Evolutionary conservation across 92 coral and sea anemone genomes (phyloP).

Genomic region (Epizoanthus scotinus): DNA sequence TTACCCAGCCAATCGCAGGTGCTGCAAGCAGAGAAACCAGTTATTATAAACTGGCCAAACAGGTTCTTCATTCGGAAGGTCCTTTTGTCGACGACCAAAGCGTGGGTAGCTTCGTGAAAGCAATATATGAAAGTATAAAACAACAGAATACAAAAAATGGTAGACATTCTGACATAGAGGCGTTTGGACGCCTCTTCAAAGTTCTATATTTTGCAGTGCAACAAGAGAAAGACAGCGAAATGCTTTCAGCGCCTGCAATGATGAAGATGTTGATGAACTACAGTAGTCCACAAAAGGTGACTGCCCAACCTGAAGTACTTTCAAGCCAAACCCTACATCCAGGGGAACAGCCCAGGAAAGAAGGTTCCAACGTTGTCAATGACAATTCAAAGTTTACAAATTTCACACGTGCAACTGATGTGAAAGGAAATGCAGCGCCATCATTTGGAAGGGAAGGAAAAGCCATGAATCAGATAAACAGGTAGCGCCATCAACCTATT

Average conservation of each 20-base stretch:
- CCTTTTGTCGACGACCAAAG: background rate
- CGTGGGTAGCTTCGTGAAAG: slow-evolving; percentile 26
- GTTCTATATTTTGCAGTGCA: slow-evolving; percentile 22
- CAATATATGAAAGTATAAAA: slow-evolving; percentile 19
- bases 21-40: background rate
- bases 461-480: background rate
- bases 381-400: background rate
- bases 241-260: background rate
- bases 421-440: background rate
- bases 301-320: background rate
- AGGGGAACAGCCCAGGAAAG: background rate
- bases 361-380: background rate
- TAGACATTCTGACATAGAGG: slow-evolving; percentile 23
- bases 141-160: slow-evolving; percentile 19
- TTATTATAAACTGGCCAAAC: slow-evolving; percentile 24
- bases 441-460: background rate
- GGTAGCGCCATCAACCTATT: background rate
- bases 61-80: slow-evolving; percentile 18
- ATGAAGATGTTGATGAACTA: slow-evolving; percentile 1
- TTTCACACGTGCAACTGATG: background rate
- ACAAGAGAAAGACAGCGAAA: background rate
- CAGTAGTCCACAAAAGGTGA: background rate
- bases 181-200: slow-evolving; percentile 33
- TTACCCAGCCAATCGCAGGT: no score
- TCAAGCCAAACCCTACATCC: background rate